Base-by-base conservation (phyloP, 2,113 vertebrate genomes). In the Polypterus senegalus region DNA sequence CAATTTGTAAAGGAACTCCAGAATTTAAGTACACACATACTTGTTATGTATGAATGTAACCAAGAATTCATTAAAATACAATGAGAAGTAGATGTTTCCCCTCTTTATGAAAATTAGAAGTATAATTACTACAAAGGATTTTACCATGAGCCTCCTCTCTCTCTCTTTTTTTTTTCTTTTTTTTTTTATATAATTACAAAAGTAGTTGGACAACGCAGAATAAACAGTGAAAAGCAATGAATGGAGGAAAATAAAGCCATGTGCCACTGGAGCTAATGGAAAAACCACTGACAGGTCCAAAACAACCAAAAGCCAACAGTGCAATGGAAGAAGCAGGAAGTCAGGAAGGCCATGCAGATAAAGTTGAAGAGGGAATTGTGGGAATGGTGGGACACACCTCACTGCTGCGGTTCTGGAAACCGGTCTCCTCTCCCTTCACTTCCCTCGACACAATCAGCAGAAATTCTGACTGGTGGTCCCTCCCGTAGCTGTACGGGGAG, bases 361-460 rank as follows among this genome's bases (percentile, higher is more conserved):
- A 70, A 76, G 75, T 79, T 79, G 72, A 69, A 73, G 73, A 69
- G 48, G 60, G 53, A 45, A 74, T 72, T 77, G 70, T 81, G 76
- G 75, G 70, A 74, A 82, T 68, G 73, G 80, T 74, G 76, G 78
- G 87, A 94, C 91, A 94, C 89, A 91, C 91, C 92, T 94, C 88
- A 83, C 87, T 83, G 77, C 85, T 86, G 87, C 85, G 79, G 87
- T 86, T 85, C 81, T 91, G 88, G 84, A 85, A 83, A 88, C 86
- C 80, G 79, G 88, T 83, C 82, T 89, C 88, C 87, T 92, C 90
- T 83, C 88, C 87, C 82, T 88, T 92, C 86, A 92, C 89, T 76
- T 92, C 89, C 78, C 90, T 86, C 80, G 90, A 93, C 81, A 94
- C 91, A 91, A 94, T 93, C 85, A 94, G 90, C 83, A 94, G 90